phyloP scores from a whole-genome alignment of 2,888 invertebrate species.

The Amiota minor region DNA sequence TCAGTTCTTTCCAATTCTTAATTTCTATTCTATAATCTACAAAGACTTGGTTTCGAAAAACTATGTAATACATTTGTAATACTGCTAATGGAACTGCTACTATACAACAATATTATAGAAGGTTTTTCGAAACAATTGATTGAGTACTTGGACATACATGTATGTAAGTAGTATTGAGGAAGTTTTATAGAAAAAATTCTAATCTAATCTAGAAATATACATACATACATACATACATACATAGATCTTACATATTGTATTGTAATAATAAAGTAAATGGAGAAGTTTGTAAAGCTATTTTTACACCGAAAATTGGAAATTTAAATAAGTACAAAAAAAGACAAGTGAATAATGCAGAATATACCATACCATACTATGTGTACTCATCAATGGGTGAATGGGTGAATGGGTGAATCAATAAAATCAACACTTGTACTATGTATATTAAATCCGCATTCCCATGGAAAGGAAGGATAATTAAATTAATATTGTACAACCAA shows the following conservation, averaged over 20 bases:
- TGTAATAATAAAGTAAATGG: conserved; percentile 19
- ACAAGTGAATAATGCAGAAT: conserved; percentile 24
- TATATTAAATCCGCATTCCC: too few relatives aligned
- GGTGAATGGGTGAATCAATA: background rate
- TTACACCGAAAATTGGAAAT: conserved; percentile 51
- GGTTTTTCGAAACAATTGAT: too few relatives aligned
- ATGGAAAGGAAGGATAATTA: background rate
- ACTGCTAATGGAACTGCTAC: too few relatives aligned
- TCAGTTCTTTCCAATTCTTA: too few relatives aligned
- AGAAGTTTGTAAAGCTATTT: conserved; percentile 48
- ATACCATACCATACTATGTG: background rate
- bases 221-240: conserved; percentile 28
- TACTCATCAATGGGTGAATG: background rate
- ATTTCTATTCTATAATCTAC: too few relatives aligned
- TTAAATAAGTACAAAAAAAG: conserved; percentile 57
- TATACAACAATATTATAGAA: too few relatives aligned
- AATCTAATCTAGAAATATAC: conserved; percentile 53
- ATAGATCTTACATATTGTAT: too few relatives aligned
- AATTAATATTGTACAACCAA: conserved; percentile 17
- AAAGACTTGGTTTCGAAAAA: too few relatives aligned
- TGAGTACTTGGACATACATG: too few relatives aligned
- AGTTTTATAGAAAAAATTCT: conserved; percentile 42
- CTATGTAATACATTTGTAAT: too few relatives aligned
- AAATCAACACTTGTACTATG: background rate
- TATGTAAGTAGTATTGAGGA: too few relatives aligned